These are phyloP conservation scores for Cyrtodaria siliqua DNA, from an alignment of 2,888 invertebrate genomes.

Conservation along the genomic window DNA sequence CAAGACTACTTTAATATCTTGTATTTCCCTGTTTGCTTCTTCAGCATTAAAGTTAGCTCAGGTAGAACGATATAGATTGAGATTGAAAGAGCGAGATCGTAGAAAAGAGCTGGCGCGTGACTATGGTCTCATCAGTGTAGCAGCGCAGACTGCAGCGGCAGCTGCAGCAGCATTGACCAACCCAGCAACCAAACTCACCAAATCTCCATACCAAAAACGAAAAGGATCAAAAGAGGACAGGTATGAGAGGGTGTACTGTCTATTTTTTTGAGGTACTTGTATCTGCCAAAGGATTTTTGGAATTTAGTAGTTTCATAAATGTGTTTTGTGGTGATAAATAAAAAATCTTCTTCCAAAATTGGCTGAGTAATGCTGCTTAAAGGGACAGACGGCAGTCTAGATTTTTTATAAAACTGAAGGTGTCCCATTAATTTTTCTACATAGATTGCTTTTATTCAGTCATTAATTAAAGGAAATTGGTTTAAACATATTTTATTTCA, in stretches of 20 bases:
- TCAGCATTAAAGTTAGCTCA: slow-evolving; percentile 94
- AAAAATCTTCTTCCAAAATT: too few species aligned
- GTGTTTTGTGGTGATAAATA: too few species aligned
- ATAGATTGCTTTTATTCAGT: too few species aligned
- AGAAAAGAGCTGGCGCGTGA: slow-evolving; percentile 96
- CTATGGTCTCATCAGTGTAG: slow-evolving; percentile 95
- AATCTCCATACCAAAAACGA: slow-evolving; percentile 87
- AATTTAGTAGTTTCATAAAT: too few species aligned
- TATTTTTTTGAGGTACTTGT: too few species aligned
- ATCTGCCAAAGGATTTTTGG: too few species aligned
- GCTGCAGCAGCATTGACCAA: slow-evolving; percentile 87
- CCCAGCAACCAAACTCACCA: slow-evolving; percentile 88
- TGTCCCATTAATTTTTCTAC: too few species aligned
- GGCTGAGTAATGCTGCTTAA: too few species aligned
- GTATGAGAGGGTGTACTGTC: slow-evolving; percentile 88
- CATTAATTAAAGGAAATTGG: too few species aligned
- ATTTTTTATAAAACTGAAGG: too few species aligned
- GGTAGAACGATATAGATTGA: slow-evolving; percentile 93
- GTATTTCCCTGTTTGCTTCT: slow-evolving; percentile 66
- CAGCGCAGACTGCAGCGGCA: slow-evolving; percentile 83
- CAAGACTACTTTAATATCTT: not conserved
- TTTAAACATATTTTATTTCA: too few species aligned
- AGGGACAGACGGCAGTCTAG: too few species aligned
- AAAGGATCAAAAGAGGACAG: slow-evolving; percentile 93
- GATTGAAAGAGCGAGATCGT: slow-evolving; percentile 91